These are phyloP conservation scores for Scaptomyza caliginosa DNA, from an alignment of 2,888 invertebrate genomes.

Conservation along the genomic window DNA sequence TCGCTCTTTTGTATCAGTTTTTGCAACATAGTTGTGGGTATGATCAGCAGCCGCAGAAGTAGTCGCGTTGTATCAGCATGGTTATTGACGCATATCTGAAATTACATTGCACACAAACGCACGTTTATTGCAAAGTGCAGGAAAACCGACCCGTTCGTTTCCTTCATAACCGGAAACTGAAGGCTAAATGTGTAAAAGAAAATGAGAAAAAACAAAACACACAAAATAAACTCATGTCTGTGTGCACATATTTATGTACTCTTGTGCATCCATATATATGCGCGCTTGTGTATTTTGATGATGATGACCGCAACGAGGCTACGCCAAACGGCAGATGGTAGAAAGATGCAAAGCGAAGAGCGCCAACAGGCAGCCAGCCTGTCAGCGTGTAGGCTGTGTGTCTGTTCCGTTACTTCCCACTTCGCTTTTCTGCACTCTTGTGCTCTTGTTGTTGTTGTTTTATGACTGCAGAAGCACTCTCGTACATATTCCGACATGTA, in stretches of 20 bases:
- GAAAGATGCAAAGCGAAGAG: constrained; percentile 37
- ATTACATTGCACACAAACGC: constrained; percentile 59
- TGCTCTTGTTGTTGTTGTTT: constrained; percentile 27
- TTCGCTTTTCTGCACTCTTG: constrained; percentile 21
- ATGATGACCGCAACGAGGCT: constrained; percentile 45
- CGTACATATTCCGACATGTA: constrained; percentile 28
- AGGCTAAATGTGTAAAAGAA: constrained; percentile 72
- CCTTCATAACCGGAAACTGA: constrained; percentile 80
- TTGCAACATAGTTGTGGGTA: neutral
- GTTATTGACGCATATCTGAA: constrained; percentile 72
- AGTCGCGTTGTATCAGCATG: constrained; percentile 26
- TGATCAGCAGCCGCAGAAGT: constrained; percentile 14
- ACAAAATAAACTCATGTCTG: constrained; percentile 43
- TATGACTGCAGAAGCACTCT: constrained; percentile 27
- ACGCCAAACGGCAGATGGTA: constrained; percentile 51
- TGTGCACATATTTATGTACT: constrained; percentile 9
- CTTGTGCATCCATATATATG: neutral
- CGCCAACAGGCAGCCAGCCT: constrained; percentile 41
- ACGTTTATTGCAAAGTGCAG: constrained; percentile 58
- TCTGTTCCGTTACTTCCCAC: constrained; percentile 56
- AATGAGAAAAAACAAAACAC: no score
- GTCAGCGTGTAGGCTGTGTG: constrained; percentile 35
- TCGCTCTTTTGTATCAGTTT: constrained; percentile 38
- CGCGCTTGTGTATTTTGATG: constrained; percentile 10
- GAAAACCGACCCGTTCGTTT: constrained; percentile 70